These are phyloP conservation scores for Porites evermanni DNA, from an alignment of 92 coral and sea anemone genomes.

Conservation along the genomic window DNA sequence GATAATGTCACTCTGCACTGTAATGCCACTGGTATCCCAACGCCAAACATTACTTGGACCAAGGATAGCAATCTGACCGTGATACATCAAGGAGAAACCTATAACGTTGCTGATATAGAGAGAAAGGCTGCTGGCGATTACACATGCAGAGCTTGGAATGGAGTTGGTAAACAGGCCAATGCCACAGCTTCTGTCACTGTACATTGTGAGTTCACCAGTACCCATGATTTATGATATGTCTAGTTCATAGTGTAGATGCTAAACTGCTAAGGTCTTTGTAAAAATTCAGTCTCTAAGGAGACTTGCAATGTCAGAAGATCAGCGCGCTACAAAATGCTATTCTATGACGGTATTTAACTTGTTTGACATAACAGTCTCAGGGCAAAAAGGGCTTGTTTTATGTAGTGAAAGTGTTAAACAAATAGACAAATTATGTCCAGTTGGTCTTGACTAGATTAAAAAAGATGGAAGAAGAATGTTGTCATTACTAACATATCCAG, in stretches of 20 bases:
- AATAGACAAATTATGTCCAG: too few species aligned
- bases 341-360: too few species aligned
- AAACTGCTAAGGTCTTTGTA: background rate
- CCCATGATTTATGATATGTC: background rate
- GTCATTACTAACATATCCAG: too few species aligned
- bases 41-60: background rate
- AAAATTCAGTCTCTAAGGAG: too few species aligned
- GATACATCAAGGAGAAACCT: background rate
- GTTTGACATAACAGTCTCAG: too few species aligned
- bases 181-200: background rate
- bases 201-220: background rate
- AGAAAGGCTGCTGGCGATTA: background rate
- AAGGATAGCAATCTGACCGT: background rate
- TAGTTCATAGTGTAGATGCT: background rate
- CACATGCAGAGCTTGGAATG: background rate
- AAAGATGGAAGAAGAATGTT: too few species aligned
- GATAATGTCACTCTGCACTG: conserved; percentile 3
- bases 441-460: too few species aligned
- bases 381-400: too few species aligned
- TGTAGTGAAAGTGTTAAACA: too few species aligned
- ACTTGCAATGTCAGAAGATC: too few species aligned
- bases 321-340: too few species aligned
- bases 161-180: background rate
- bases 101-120: background rate
- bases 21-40: conserved; percentile 19